Evolutionary conservation across 37 sponge, comb jelly and placozoan species (phyloP), one percentile per base, ranked within the genome.

Genomic region (Agelas oroides): DNA sequence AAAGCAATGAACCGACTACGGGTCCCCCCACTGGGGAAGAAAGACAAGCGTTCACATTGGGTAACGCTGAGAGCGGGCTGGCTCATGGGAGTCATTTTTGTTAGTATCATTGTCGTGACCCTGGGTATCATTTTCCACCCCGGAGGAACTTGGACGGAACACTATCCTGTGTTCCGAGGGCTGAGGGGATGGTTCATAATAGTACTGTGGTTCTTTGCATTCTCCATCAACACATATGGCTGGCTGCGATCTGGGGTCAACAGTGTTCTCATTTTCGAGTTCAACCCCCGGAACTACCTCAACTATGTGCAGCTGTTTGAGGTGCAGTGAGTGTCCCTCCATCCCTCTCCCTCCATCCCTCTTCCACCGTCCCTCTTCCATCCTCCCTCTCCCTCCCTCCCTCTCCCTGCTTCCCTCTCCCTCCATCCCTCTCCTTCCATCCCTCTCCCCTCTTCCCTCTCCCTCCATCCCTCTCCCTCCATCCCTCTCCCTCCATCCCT

Each of bases 241-340:
- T 96, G 94, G 94, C 71, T 88, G 40, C 86, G 70, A 32, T 75
- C 77, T 17, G 97, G 97, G 6, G 97, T 97, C 28, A 97, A 97
- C 65, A 90, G 85, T 84, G 90, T 94, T 5, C 93, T 97, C 74
- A 97, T 97, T 25, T 97, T 97, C 65, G 97, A 92, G 71, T 84
- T 94, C 68, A 79, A 97, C 76, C 97, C 97, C 3, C 62, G 97
- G 24, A 58, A 97, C 79, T 60, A 94, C 58, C 81, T 94, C 62
- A 89, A 78, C 72, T 87, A 74, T 62, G 73, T 85, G 14, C 81
- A 97, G 59, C 85, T 97, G 1, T 87, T 94, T 73, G 93, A 82
- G 55, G 97, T 97, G 64, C n/a, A 20, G 89, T 8, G 15, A 35
- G n/a, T 37, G 12, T 25, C n/a, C n/a, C n/a, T n/a, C n/a, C n/a